Base-by-base conservation (phyloP, 2,888 invertebrate species). In the Stictocephala bisonia region DNA sequence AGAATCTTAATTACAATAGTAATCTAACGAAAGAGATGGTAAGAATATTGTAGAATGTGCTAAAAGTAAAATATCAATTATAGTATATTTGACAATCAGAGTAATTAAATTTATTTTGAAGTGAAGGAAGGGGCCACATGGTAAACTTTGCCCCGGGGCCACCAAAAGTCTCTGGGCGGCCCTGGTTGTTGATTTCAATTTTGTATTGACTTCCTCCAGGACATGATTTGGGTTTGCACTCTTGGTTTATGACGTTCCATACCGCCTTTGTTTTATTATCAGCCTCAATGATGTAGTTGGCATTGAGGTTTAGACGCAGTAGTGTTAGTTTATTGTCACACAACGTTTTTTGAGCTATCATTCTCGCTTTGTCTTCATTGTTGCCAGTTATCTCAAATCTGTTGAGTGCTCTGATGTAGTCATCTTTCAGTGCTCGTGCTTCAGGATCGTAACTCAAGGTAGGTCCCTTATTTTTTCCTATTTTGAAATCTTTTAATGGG, bases 311-410 rank as follows among this genome's bases (percentile, higher is more conserved):
- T 22, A 22, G 51, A 22, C 51, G 51, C 24, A 51, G 51, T 24
- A 51, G 24, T 51, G 22, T 51, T 51, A 51, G 51, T n/a, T 51
- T 51, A 7, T 51, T 51, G 51, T 51, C 51, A 51, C 24, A 44
- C 15, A 22, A 22, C 24, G 18, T 51, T n/a, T 51, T 51, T 51
- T 18, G 24, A 51, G 51, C 20, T 51, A 51, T 22, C 51, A 51
- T 51, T 18, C 7, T 51, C 24, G 18, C 51, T 51, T n/a, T 51
- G 51, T 51, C 22, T 22, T 22, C 20, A 22, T 18, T 22, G 51
- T 22, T 51, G 3, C 24, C 51, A 51, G 51, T 51, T 51, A 51
- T 18, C 51, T 51, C 51, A 22, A 22, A 22, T 51, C 20, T 51
- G 24, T 51, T 18, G 20, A 51, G 22, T 22, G 51, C 51, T 51